Evolutionary conservation across 2,888 invertebrate genomes (phyloP).

Genomic region (Eudemis profundana): DNA sequence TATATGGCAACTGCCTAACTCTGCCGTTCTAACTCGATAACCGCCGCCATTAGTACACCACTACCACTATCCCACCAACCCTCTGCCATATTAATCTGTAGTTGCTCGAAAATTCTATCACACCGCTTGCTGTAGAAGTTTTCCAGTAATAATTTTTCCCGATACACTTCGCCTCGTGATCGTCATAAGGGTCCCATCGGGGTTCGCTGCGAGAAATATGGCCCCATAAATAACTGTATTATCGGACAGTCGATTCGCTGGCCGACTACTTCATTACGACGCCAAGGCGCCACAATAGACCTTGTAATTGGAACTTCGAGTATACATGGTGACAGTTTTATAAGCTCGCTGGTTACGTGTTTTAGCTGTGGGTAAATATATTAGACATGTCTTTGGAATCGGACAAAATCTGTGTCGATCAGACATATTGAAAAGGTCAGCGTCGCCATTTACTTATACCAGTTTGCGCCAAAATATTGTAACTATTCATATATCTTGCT

Average conservation of each 20-base stretch:
- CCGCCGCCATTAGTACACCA: too few relatives aligned
- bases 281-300: constrained; percentile 47
- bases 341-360: constrained; percentile 1
- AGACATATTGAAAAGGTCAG: too few relatives aligned
- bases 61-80: too few relatives aligned
- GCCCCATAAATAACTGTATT: constrained; percentile 70
- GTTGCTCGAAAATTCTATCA: constrained; percentile 20
- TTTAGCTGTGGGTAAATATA: not conserved
- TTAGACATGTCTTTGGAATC: too few relatives aligned
- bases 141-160: constrained; percentile 33
- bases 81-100: not conserved
- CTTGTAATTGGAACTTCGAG: constrained; percentile 45
- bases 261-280: constrained; percentile 52
- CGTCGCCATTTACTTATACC: too few relatives aligned
- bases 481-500: too few relatives aligned
- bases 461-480: too few relatives aligned
- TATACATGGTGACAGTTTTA: constrained; percentile 39
- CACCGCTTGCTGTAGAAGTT: constrained; percentile 25
- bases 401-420: too few relatives aligned
- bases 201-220: constrained; percentile 65
- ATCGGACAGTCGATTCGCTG: constrained; percentile 64
- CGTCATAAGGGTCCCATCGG: constrained; percentile 64
- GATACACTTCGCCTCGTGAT: constrained; percentile 48
- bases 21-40: too few relatives aligned
- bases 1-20: too few relatives aligned